Evolutionary conservation across 1,140 invertebrate species (phyloP).

Genomic region (Bombus polaris): DNA sequence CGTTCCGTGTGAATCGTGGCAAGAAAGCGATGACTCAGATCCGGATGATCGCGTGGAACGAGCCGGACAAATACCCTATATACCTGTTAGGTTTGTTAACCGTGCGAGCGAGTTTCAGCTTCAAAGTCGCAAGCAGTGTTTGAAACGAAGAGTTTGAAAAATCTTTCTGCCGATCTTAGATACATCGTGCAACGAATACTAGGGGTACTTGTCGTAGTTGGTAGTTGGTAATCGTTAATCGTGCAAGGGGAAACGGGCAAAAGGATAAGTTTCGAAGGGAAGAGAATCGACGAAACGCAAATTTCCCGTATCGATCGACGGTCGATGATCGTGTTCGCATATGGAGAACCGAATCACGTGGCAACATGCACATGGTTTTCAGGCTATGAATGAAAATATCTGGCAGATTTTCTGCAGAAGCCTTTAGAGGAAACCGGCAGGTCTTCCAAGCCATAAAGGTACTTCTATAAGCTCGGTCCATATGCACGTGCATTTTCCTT

Average conservation of each 20-base stretch:
- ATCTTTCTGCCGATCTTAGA: background rate
- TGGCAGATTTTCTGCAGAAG: slow-evolving; percentile 79
- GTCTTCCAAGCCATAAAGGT: slow-evolving; percentile 82
- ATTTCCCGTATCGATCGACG: background rate
- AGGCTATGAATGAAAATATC: slow-evolving; percentile 81
- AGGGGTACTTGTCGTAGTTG: background rate
- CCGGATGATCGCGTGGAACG: too few species aligned
- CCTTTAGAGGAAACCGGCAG: slow-evolving; percentile 76
- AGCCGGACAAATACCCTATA: accelerated
- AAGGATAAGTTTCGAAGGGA: too few species aligned
- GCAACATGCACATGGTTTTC: slow-evolving; percentile 76
- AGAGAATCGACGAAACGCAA: background rate
- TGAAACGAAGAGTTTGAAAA: too few species aligned
- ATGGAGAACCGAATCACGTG: slow-evolving; percentile 69
- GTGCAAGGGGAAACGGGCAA: too few species aligned
- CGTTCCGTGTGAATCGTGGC: background rate
- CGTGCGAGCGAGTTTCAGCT: background rate
- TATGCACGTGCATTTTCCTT: slow-evolving; percentile 73
- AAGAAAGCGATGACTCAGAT: accelerated
- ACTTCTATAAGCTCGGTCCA: slow-evolving; percentile 70
- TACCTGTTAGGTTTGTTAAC: too few species aligned
- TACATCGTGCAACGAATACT: accelerated
- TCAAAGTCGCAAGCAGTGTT: background rate
- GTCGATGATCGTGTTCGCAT: background rate
- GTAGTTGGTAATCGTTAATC: accelerated